These are phyloP conservation scores for Atethmia centrago DNA, from an alignment of 2,888 invertebrate species.

Conservation along the genomic window DNA sequence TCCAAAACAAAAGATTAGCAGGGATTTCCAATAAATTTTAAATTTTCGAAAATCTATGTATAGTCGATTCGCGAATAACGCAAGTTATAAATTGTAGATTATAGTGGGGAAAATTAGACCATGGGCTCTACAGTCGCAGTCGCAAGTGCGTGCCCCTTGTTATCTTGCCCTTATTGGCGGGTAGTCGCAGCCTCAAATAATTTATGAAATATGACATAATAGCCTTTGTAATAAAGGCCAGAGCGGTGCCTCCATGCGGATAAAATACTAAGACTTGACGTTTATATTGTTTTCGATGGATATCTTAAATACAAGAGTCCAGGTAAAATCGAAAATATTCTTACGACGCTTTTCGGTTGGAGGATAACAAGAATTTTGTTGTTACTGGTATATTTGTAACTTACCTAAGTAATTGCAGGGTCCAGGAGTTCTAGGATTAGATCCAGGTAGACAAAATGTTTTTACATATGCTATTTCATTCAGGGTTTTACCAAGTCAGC, in stretches of 20 bases:
- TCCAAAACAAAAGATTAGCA: slow-evolving; percentile 10
- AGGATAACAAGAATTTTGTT: background rate
- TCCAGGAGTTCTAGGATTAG: background rate
- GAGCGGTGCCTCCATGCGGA: slow-evolving; percentile 72
- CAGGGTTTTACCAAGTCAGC: too few species aligned
- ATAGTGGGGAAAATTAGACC: slow-evolving; percentile 38
- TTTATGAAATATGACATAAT: slow-evolving; percentile 88
- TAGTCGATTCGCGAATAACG: slow-evolving; percentile 51
- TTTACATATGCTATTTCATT: background rate
- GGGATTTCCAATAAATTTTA: slow-evolving; percentile 40
- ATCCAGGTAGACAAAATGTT: slow-evolving; percentile 1
- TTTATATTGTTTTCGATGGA: slow-evolving; percentile 79
- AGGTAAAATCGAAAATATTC: slow-evolving; percentile 23
- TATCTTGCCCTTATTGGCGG: slow-evolving; percentile 76
- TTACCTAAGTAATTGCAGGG: background rate
- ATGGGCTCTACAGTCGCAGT: slow-evolving; percentile 62
- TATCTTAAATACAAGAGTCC: slow-evolving; percentile 64
- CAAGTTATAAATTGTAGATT: slow-evolving; percentile 56
- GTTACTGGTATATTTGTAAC: slow-evolving; percentile 13
- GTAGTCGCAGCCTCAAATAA: slow-evolving; percentile 84
- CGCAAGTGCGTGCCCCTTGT: slow-evolving; percentile 72
- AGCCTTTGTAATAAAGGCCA: slow-evolving; percentile 85
- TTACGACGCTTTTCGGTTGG: slow-evolving; percentile 11
- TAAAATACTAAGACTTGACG: slow-evolving; percentile 81
- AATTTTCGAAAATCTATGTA: slow-evolving; percentile 38